Base-by-base conservation (phyloP, 37 sponge, comb jelly and placozoan species). In the Hormiphora californensis region DNA sequence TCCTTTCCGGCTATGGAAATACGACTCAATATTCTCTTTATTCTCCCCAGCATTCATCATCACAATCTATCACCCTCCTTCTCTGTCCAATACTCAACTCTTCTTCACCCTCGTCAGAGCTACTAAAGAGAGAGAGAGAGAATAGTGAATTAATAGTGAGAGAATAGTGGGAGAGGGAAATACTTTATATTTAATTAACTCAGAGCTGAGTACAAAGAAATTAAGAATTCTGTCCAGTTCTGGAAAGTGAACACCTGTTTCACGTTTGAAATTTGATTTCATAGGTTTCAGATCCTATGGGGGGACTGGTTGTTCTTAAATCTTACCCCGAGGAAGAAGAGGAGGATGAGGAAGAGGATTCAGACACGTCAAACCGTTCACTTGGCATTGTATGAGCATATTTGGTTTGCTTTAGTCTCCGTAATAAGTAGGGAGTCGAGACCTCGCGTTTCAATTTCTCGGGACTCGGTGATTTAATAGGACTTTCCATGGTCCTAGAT, bases 1-100 rank as follows among this genome's bases (percentile, higher is more conserved):
- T 1, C 39, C 81, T 0, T 46, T 21, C 46, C 81, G 12, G 23
- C 46, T 25, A 46, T 73, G 81, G 25, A 73, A 73, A 36, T 73
- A 73, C 35, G 81, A 73, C 81, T 73, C 81, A 28, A 73, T 73
- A 40, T 73, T 73, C 46, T 73, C 81, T 46, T 73, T 73, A 30
- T 73, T 33, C 0, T 33, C 35, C 7, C n/a, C n/a, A n/a, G n/a
- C n/a, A n/a, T n/a, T n/a, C n/a, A n/a, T n/a, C n/a, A n/a, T n/a
- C n/a, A n/a, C n/a, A n/a, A n/a, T n/a, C n/a, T n/a, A n/a, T n/a
- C n/a, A n/a, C n/a, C n/a, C 43, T 73, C 30, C 81, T 43, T 22
- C 81, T 21, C 81, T 73, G 81, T 36, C 81, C 81, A 23, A 73
- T 46, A 73, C 81, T 73, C 81, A 73, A 28, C 46, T 73, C 81